Evolutionary conservation across 1,140 invertebrate species (phyloP), one percentile per base, ranked within the genome.

Genomic region (Drosophila kohkoa): DNA sequence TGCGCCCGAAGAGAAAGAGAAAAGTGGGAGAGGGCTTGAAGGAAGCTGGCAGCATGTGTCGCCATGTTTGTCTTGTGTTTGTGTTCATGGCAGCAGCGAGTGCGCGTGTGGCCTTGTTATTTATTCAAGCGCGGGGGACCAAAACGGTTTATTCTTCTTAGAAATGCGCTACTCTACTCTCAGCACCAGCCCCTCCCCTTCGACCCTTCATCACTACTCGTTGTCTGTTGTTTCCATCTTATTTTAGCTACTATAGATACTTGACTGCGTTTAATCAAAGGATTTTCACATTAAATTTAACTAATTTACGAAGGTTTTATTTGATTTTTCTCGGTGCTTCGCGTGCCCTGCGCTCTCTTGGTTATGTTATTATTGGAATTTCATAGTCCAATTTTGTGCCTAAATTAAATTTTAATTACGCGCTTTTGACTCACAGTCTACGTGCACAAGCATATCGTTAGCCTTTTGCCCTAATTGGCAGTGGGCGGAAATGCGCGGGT

Each of bases 401-500:
- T 77, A 80, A 87, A 87, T 87, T 79, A 87, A 88, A 88, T 80
- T 87, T 87, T 87, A 88, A 87, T 87, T 87, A 87, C 77, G 64
- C 59, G 63, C 78, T 74, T 38, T 59, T 80, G 35, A 38, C 35
- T 32, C 11, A 38, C 13, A 48, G 54, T 15, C 45, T 41, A 67
- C 55, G 46, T 67, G 52, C 48, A 68, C 55, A 6, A 58, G 54
- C 41, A 20, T 7, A 15, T 66, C 69, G 30, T 60, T 58, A 60
- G 59, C 67, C 64, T 77, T 13, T 81, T 78, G 49, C 60, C 65
- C 32, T 75, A 80, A 82, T 82, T 88, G 82, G 73, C 69, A 80
- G 35, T 38, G 35, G 10, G 35, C 10, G 35, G 35, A 7, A 11
- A 7, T 54, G 41, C 45, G 75, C 16, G 41, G 43, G 64, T 15